Evolutionary conservation across 1,140 invertebrate species (phyloP).

Genomic region (Diabrotica undecimpunctata): DNA sequence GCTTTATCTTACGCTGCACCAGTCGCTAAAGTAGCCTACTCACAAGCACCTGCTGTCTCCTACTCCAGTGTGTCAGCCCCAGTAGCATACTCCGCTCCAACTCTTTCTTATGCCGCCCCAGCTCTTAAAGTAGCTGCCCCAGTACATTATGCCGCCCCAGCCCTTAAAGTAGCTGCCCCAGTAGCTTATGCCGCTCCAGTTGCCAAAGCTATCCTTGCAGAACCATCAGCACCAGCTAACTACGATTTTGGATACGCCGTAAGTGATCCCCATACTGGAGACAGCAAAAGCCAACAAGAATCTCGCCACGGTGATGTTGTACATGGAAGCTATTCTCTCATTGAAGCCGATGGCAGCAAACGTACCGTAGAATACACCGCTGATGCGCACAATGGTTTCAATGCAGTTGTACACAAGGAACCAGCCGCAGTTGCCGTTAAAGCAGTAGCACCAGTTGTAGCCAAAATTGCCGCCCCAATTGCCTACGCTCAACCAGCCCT

Average conservation of each 20-base stretch:
- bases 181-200: slow-evolving; percentile 37
- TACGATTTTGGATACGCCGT: slow-evolving; percentile 34
- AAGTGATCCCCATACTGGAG: slow-evolving; percentile 52
- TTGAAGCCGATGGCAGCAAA: slow-evolving; percentile 53
- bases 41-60: slow-evolving; percentile 22
- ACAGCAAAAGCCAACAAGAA: slow-evolving; percentile 36
- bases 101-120: slow-evolving; percentile 11
- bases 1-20: not conserved
- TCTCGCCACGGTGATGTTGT: slow-evolving; percentile 33
- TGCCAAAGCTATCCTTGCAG: slow-evolving; percentile 23
- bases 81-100: slow-evolving; percentile 11
- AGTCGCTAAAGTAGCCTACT: slow-evolving; percentile 17
- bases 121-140: slow-evolving; percentile 22
- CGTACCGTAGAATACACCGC: slow-evolving; percentile 55
- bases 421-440: slow-evolving; percentile 13
- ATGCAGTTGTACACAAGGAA: slow-evolving; percentile 34
- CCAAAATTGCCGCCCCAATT: slow-evolving; percentile 39
- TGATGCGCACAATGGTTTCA: slow-evolving; percentile 49
- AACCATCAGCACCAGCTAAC: slow-evolving; percentile 30
- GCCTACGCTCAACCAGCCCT: not conserved
- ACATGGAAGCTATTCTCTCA: slow-evolving; percentile 41
- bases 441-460: slow-evolving; percentile 4
- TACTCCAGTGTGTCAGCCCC: slow-evolving; percentile 19
- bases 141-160: slow-evolving; percentile 17
- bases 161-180: slow-evolving; percentile 23